Evolutionary conservation across 2,888 invertebrate genomes (phyloP), one percentile per base, ranked within the genome.

Genomic region (Heteropelma amictum): DNA sequence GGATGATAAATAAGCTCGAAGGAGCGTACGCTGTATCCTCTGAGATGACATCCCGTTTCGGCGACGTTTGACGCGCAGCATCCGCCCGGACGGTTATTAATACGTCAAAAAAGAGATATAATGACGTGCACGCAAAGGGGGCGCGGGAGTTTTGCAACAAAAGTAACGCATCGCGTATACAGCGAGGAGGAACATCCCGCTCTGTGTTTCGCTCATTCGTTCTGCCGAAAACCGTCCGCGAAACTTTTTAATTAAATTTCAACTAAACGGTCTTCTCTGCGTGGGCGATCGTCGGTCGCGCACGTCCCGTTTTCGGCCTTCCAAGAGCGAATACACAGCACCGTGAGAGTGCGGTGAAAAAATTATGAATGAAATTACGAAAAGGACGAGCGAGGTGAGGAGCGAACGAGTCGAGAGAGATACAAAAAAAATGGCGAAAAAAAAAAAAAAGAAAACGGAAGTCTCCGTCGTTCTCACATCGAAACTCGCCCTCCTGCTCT

Each of bases 191-290:
- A 63, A 23, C 21, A 51, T 45, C 45, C 67, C 61, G 73, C 70
- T 78, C 71, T 38, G n/a, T n/a, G n/a, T 73, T 74, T 72, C 73
- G 76, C 65, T 73, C 73, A 67, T 38, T 69, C 54, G 45, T 45
- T 10, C 8, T 56, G 60, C 38, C 8, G 35, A 53, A 58, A 53
- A 58, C 30, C 47, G 38, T 60, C 58, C 70, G 60, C 60, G 76
- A 72, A 80, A 78, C 65, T 79, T 80, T 80, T 80, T 80, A 80
- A 80, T 80, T 80, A 80, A 80, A 80, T 79, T 80, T 80, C 75
- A 30, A 38, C 67, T 61, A 70, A 68, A 77, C 73, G 58, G 56
- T 38, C 70, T 54, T 69, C 47, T 70, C 61, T 60, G 40, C 60
- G 40, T 40, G 53, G 28, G 42, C 14, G 35, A 40, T 63, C 21